phyloP scores from a whole-genome alignment of 92 coral and sea anemone genomes.

The Desmophyllum pertusum region DNA sequence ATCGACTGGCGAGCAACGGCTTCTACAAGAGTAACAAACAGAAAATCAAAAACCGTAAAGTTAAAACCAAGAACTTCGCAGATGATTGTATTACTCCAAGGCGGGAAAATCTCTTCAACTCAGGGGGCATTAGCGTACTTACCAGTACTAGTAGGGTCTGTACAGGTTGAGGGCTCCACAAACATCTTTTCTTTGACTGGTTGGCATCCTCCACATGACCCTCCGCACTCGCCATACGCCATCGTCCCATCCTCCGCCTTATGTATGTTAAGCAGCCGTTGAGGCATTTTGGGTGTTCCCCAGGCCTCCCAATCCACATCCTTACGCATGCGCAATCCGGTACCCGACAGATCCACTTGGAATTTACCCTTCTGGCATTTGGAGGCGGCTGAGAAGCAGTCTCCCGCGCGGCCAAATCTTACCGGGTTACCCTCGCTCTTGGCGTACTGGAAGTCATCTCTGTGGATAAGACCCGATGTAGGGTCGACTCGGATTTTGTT shows the following conservation, averaged over 20 bases:
- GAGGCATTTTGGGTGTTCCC: constrained; percentile 93
- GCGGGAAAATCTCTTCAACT: background rate
- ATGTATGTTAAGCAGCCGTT: constrained; percentile 75
- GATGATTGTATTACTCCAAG: background rate
- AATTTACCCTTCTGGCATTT: constrained; percentile 89
- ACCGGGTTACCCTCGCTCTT: constrained; percentile 90
- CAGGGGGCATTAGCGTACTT: background rate
- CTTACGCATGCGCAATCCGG: constrained; percentile 87
- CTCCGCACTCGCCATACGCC: constrained; percentile 95
- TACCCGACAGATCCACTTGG: constrained; percentile 89
- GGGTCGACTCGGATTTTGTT: constrained; percentile 92
- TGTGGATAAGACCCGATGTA: constrained; percentile 76
- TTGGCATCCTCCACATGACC: constrained; percentile 98
- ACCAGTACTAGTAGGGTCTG: constrained; percentile 64
- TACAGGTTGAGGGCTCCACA: constrained; percentile 80
- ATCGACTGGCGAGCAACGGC: constrained; percentile 46
- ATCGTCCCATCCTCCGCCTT: constrained; percentile 79
- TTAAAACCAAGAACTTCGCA: background rate
- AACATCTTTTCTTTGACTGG: constrained; percentile 75
- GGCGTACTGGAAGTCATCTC: constrained; percentile 91
- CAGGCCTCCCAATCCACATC: constrained; percentile 93
- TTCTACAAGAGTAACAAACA: background rate
- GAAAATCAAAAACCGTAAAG: background rate
- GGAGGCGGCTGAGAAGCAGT: constrained; percentile 94
- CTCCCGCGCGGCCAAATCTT: constrained; percentile 95